Base-by-base conservation (phyloP, 30 jellyfish, hydroid and myxozoan genomes). In the Catostylus mosaicus region DNA sequence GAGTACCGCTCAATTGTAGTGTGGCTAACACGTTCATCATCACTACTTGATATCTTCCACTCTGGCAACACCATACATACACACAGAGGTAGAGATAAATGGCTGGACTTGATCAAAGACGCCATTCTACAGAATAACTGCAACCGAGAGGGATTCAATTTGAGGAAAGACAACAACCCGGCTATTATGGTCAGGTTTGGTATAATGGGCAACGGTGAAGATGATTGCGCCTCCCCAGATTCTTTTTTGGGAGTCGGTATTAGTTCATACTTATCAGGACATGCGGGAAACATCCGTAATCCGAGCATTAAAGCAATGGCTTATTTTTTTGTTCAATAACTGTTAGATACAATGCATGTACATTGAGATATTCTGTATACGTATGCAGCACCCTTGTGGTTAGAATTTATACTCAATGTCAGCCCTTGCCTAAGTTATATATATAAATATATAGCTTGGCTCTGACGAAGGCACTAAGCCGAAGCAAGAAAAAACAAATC, bases 111-210 rank as follows among this genome's bases (percentile, higher is more conserved):
- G 68, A n/a, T 57, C 0, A 26, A 2, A 10, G 78, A 57, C 20
- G 67, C 77, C 9, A 5, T 19, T n/a, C 30, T 77, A 29, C 88
- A 77, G 33, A 12, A 0, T 0, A 59, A 59, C 20, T 77, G 88
- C 66, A 43, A 77, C 61, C 67, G 46, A 5, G 63, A 77, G 26
- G 88, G 88, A 8, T 11, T 77, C 11, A 57, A 56, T 30, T 10
- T 47, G 11, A 73, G 29, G 22, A 32, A 23, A 3, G 38, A 31
- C 27, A n/a, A 33, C n/a, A 19, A 24, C 57, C 6, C 27, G 2
- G 24, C 6, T 3, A 10, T 37, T 0, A 32, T 4, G 18, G 59
- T 37, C 34, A 65, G 78, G 33, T 20, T 65, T 33, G 78, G 78
- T 20, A 65, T 65, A 19, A 1, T 65, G 23, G 78, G 78, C 16